phyloP scores from a whole-genome alignment of 2,797 vertebrate species.

The Austrolebias charrua region DNA sequence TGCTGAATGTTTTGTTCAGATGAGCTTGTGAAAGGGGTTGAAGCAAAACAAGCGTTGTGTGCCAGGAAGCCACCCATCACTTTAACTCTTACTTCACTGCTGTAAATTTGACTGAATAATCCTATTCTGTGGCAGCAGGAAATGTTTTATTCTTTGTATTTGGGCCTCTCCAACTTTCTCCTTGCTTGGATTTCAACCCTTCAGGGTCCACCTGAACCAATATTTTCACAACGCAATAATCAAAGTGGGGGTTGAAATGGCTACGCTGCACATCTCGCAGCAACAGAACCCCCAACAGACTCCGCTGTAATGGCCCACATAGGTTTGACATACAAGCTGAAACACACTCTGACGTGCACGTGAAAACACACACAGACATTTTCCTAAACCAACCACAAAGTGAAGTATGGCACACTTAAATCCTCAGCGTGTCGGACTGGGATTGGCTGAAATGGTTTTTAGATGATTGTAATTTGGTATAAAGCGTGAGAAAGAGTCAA shows the following conservation, averaged over 20 bases:
- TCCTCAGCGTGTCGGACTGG: constrained; percentile 26
- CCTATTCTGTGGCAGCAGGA: constrained; percentile 52
- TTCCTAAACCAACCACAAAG: constrained; percentile 44
- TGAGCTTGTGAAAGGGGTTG: constrained; percentile 1
- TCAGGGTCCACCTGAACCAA: constrained; percentile 68
- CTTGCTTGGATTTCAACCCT: constrained; percentile 57
- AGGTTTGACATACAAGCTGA: constrained; percentile 11
- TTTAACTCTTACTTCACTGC: constrained; percentile 28
- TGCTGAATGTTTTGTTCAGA: constrained; percentile 1
- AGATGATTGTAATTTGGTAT: constrained; percentile 33
- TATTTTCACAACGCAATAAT: constrained; percentile 67
- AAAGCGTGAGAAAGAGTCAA: constrained; percentile 31
- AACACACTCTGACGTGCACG: constrained; percentile 8
- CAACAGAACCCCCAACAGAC: constrained; percentile 40
- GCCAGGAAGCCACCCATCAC: constrained; percentile 41
- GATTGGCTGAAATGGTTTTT: constrained; percentile 27
- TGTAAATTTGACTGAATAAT: constrained; percentile 46
- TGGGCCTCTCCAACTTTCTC: constrained; percentile 32
- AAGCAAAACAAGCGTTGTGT: constrained; percentile 9
- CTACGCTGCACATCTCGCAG: constrained; percentile 46
- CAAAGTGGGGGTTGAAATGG: constrained; percentile 55
- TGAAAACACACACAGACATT: constrained; percentile 9
- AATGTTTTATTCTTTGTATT: constrained; percentile 57
- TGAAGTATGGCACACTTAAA: constrained; percentile 40
- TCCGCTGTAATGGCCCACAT: constrained; percentile 34